Conservation (phyloP, 2,113 vertebrate genomes). For the Rhinoderma darwinii region DNA sequence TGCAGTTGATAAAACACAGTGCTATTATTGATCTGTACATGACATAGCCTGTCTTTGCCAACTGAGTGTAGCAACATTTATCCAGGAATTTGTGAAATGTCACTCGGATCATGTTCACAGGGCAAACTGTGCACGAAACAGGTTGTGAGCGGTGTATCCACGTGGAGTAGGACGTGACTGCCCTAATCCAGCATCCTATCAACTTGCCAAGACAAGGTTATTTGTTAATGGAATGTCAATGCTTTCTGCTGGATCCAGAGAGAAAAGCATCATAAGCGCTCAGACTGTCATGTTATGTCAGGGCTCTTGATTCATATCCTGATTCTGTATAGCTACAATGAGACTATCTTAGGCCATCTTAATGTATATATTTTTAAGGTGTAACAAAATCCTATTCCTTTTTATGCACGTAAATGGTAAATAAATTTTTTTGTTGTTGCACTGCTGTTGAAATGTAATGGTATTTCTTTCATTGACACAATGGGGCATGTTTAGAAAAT, state of each 20-base stretch:
- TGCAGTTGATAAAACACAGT: constrained; percentile 79
- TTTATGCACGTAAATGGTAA: too few relatives aligned
- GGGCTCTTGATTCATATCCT: constrained; percentile 39
- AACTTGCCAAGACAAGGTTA: constrained; percentile 70
- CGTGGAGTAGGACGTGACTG: constrained; percentile 77
- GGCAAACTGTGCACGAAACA: constrained; percentile 78
- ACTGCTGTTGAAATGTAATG: too few relatives aligned
- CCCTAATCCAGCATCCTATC: constrained; percentile 69
- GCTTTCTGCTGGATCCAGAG: constrained; percentile 69
- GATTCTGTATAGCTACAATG: constrained; percentile 29
- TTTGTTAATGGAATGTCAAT: constrained; percentile 72
- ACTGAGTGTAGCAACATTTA: constrained; percentile 84
- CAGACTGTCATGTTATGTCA: constrained; percentile 61
- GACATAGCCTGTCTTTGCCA: constrained; percentile 78
- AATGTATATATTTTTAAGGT: not conserved
- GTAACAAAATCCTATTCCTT: constrained; percentile 18
- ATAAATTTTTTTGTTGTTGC: too few relatives aligned
- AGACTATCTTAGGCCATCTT: constrained; percentile 26
- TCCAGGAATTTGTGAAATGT: constrained; percentile 90
- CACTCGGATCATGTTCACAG: constrained; percentile 83
- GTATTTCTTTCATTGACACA: too few relatives aligned
- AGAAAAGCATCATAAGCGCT: constrained; percentile 66
- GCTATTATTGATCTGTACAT: constrained; percentile 81
- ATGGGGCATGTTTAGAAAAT: too few relatives aligned
- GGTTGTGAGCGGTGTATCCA: constrained; percentile 73